Conservation (phyloP, 2,888 invertebrate species). For the Heteropelma amictum region DNA sequence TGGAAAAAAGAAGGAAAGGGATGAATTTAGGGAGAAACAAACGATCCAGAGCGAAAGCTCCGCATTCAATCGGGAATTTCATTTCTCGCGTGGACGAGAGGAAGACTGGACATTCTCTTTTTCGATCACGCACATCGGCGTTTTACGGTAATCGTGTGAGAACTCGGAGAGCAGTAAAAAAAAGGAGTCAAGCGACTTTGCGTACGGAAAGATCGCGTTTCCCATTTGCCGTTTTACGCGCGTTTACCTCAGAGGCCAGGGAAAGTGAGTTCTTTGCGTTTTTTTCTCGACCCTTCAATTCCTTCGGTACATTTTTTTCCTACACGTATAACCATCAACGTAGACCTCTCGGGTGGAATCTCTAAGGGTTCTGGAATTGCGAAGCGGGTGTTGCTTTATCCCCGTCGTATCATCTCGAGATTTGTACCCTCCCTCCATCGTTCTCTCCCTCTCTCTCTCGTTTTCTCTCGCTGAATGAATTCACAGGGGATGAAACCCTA, state of each 20-base stretch:
- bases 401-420: neutral
- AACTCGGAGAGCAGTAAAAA: neutral
- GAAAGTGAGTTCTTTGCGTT: neutral
- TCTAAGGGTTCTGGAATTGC: conserved; percentile 36
- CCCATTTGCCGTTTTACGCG: conserved; percentile 43
- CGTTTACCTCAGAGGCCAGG: conserved; percentile 36
- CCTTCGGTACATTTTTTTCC: neutral
- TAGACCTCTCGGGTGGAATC: conserved; percentile 23
- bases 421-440: neutral
- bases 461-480: neutral
- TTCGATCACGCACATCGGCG: conserved; percentile 23
- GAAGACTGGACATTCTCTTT: conserved; percentile 10
- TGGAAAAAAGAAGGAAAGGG: neutral
- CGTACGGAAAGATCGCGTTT: conserved; percentile 46
- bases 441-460: neutral
- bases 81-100: neutral
- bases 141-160: conserved; percentile 45
- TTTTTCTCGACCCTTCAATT: conserved; percentile 3
- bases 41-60: neutral
- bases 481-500: neutral
- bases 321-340: conserved; percentile 12
- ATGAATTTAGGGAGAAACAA: neutral
- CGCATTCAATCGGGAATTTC: neutral
- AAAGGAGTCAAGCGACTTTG: conserved; percentile 6
- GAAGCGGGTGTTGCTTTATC: conserved; percentile 24